Conservation (phyloP, 2,113 vertebrate species). For the Cololabis saira region DNA sequence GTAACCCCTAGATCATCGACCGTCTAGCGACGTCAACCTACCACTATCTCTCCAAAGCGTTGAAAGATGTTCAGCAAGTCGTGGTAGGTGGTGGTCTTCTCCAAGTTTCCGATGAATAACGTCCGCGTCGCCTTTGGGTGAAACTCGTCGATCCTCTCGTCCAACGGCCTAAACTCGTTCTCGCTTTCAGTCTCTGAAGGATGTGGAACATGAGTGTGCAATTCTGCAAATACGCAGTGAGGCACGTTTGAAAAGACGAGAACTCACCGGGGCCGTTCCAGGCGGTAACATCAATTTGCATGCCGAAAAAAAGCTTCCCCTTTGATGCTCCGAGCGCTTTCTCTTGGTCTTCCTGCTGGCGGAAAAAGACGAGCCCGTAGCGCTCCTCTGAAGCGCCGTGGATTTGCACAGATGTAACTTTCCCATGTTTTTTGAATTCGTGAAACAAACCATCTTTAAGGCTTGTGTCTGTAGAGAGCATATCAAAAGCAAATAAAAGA, state of each 20-base stretch:
- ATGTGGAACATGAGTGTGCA: not conserved
- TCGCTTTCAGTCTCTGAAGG: constrained; percentile 96
- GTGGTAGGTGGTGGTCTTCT: constrained; percentile 97
- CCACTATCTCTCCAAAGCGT: constrained; percentile 98
- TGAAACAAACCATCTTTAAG: constrained; percentile 99
- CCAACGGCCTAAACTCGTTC: constrained; percentile 97
- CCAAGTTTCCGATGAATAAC: constrained; percentile 97
- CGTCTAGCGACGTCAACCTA: constrained; percentile 68
- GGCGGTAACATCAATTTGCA: constrained; percentile 98
- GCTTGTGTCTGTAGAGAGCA: constrained; percentile 89
- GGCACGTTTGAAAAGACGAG: constrained; percentile 1
- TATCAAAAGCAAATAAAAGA: constrained; percentile 11
- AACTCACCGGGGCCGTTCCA: constrained; percentile 96
- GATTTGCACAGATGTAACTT: constrained; percentile 98
- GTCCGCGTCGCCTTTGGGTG: constrained; percentile 98
- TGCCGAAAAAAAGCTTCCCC: constrained; percentile 98
- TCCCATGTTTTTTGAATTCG: constrained; percentile 99
- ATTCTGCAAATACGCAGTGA: not conserved
- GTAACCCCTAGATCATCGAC: not conserved
- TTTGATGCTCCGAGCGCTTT: constrained; percentile 96
- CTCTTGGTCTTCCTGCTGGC: constrained; percentile 98
- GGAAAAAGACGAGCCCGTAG: constrained; percentile 97
- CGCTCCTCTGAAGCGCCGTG: constrained; percentile 95
- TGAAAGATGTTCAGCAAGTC: constrained; percentile 97
- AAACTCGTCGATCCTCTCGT: constrained; percentile 98